Conservation (phyloP, 2,888 invertebrate genomes). For the Lithosia quadra region DNA sequence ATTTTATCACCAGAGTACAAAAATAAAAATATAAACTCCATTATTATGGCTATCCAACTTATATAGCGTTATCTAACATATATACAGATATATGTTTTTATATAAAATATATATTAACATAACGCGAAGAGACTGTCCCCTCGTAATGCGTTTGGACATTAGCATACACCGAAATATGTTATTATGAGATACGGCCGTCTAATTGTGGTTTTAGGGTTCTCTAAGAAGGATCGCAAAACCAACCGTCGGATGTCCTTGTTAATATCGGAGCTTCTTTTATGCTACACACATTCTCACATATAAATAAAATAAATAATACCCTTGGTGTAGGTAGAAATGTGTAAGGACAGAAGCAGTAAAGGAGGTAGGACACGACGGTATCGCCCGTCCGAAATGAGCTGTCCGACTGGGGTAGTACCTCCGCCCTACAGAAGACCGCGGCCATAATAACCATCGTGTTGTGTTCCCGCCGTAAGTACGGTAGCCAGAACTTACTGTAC, state of each 20-base stretch:
- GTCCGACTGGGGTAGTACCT: too few species aligned
- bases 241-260: neutral
- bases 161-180: constrained; percentile 62
- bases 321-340: too few species aligned
- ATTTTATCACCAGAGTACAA: neutral
- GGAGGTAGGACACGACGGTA: too few species aligned
- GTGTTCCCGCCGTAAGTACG: too few species aligned
- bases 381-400: too few species aligned
- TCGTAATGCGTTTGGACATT: constrained; percentile 60
- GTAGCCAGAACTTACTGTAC: too few species aligned
- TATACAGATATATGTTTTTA: constrained; percentile 45
- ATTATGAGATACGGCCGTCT: constrained; percentile 59
- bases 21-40: constrained; percentile 34
- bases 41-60: constrained; percentile 33
- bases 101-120: constrained; percentile 45
- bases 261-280: neutral
- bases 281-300: neutral
- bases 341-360: too few species aligned
- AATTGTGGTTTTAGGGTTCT: constrained; percentile 55
- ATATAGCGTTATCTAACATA: constrained; percentile 19
- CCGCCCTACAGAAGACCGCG: too few species aligned
- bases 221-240: neutral
- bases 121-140: constrained; percentile 24
- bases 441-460: too few species aligned
- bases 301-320: too few species aligned